Evolutionary conservation across 1,140 invertebrate species (phyloP).

Genomic region (Drosophila bocki): DNA sequence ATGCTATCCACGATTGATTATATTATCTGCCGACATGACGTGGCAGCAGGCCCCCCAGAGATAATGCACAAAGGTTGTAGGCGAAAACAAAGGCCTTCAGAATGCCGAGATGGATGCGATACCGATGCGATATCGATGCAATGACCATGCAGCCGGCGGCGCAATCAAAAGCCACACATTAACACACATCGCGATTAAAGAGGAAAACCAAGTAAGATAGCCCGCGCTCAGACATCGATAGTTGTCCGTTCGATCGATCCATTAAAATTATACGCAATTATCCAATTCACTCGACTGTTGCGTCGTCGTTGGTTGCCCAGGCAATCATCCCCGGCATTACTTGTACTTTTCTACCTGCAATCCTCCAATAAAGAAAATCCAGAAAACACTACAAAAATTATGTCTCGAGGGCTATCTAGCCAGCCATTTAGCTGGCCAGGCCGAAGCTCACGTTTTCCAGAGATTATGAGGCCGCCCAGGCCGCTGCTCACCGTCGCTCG

Average conservation of each 20-base stretch:
- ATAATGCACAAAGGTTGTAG: constrained; percentile 72
- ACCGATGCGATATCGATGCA: background rate
- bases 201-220: constrained; percentile 46
- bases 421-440: constrained; percentile 38
- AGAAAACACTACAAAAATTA: constrained; percentile 41
- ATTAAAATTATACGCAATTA: constrained; percentile 71
- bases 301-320: constrained; percentile 32
- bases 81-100: constrained; percentile 35
- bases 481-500: background rate
- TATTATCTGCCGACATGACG: constrained; percentile 35
- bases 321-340: constrained; percentile 44
- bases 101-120: constrained; percentile 13
- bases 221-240: constrained; percentile 20
- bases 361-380: constrained; percentile 10
- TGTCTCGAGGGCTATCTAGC: constrained; percentile 51
- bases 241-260: constrained; percentile 25
- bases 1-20: constrained; percentile 28
- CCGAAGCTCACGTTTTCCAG: constrained; percentile 69
- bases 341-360: constrained; percentile 22
- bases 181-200: constrained; percentile 50
- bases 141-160: constrained; percentile 18
- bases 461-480: constrained; percentile 68
- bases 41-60: constrained; percentile 9
- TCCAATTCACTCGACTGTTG: constrained; percentile 74
- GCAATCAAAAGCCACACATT: constrained; percentile 34